These are phyloP conservation scores for Pharmacophagus antenor DNA, from an alignment of 2,888 invertebrate species.

Conservation along the genomic window DNA sequence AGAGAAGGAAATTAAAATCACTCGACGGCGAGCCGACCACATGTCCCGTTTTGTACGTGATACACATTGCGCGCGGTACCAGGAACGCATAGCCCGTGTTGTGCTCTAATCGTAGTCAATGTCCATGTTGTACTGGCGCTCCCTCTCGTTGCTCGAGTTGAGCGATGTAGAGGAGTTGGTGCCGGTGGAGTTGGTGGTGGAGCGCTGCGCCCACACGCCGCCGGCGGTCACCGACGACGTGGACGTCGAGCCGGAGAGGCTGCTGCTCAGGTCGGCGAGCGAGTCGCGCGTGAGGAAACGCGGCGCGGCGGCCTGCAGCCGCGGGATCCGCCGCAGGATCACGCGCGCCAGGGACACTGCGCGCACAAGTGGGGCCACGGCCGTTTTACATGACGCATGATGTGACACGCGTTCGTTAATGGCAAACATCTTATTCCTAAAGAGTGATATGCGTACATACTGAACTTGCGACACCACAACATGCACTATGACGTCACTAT, in stretches of 20 bases:
- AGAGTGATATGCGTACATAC: too few relatives aligned
- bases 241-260: conserved; percentile 37
- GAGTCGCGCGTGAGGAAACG: conserved; percentile 38
- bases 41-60: conserved; percentile 14
- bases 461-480: too few relatives aligned
- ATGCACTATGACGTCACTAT: too few relatives aligned
- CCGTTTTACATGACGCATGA: too few relatives aligned
- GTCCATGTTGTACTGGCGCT: conserved; percentile 70
- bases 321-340: conserved; percentile 27
- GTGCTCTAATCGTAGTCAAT: conserved; percentile 67
- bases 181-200: conserved; percentile 42
- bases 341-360: conserved; percentile 28
- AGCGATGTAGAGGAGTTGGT: conserved; percentile 43
- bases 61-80: conserved; percentile 12
- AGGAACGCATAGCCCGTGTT: conserved; percentile 8
- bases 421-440: too few relatives aligned
- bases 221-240: conserved; percentile 42
- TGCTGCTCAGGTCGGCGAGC: conserved; percentile 33
- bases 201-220: conserved; percentile 46
- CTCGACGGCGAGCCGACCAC: conserved; percentile 14
- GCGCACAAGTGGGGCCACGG: not conserved
- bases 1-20: conserved; percentile 5
- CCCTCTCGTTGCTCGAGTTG: conserved; percentile 47
- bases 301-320: conserved; percentile 18
- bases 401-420: too few relatives aligned